These are phyloP conservation scores for Microtus ochrogaster DNA, from an alignment of 2,113 vertebrate genomes.

Conservation along the genomic window DNA sequence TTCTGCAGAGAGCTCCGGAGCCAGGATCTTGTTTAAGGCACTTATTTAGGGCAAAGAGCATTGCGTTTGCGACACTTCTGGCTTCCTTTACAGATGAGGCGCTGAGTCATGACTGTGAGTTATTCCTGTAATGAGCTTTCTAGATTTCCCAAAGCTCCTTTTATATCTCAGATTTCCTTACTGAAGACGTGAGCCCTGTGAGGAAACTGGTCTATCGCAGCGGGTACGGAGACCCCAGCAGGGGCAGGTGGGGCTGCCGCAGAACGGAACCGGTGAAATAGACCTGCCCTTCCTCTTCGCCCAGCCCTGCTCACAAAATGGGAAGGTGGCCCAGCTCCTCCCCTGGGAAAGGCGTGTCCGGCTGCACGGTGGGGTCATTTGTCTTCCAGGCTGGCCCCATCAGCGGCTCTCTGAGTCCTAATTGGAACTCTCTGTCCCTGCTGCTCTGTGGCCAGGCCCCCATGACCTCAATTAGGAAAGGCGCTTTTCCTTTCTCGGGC, in stretches of 20 bases:
- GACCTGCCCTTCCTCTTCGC: neutral
- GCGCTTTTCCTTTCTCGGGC: neutral
- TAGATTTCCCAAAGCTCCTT: constrained; percentile 70
- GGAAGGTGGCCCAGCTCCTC: neutral
- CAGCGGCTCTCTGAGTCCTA: neutral
- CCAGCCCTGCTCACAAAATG: too few species aligned
- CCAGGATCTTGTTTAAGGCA: neutral
- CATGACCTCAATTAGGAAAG: constrained; percentile 34
- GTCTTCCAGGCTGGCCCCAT: neutral
- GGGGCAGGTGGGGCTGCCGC: neutral
- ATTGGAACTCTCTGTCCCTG: constrained; percentile 34
- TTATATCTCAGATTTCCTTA: constrained; percentile 53
- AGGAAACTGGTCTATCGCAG: neutral
- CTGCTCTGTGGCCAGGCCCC: neutral
- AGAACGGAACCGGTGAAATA: neutral
- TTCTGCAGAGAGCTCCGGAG: neutral
- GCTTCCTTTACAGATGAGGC: constrained; percentile 56
- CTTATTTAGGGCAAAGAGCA: neutral
- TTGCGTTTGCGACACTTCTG: constrained; percentile 53
- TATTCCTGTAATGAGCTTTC: constrained; percentile 54
- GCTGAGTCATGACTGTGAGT: constrained; percentile 55
- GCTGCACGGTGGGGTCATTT: neutral
- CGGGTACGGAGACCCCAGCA: neutral
- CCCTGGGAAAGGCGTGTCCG: neutral
- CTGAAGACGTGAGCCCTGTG: constrained; percentile 47